Percentiles rank a stretch among this genome's conserved stretches.
Evolutionary conservation across 1,140 invertebrate genomes (phyloP).

Genomic region (Steinernema khuongi): DNA sequence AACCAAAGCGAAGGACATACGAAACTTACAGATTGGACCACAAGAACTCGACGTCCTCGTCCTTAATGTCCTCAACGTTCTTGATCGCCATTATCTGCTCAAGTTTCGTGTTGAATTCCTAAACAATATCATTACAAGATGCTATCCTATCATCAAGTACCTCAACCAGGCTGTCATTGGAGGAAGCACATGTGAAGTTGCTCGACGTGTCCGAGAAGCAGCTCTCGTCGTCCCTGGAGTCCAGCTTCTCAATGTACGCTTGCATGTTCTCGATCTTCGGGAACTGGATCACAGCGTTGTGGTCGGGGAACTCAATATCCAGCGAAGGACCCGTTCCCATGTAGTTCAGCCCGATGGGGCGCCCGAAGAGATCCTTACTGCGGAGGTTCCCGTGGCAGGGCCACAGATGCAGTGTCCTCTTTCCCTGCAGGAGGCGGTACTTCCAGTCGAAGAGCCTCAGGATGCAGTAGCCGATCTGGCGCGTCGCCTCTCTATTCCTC

Average conservation of each 20-base stretch:
- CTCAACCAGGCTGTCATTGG: background rate
- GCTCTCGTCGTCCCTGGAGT: background rate
- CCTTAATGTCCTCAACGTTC: constrained; percentile 8
- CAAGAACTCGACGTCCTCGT: constrained; percentile 5
- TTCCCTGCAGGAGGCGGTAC: background rate
- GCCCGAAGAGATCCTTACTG: background rate
- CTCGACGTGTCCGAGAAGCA: background rate
- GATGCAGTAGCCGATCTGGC: background rate
- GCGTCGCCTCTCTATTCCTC: background rate
- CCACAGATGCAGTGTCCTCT: background rate
- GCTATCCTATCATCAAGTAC: background rate
- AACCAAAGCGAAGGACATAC: too few species aligned
- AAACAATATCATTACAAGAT: background rate
- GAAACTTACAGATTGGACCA: constrained; percentile 1
- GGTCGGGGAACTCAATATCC: background rate
- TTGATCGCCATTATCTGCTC: background rate
- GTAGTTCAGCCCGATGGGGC: background rate
- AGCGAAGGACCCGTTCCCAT: background rate
- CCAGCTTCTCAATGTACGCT: background rate
- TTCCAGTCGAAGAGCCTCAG: constrained; percentile 7
- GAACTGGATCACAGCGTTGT: background rate
- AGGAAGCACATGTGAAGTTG: background rate
- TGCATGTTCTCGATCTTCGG: constrained; percentile 6
- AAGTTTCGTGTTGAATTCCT: background rate
- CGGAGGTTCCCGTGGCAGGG: background rate